Conservation (phyloP, 2,888 invertebrate species). For the Agrotis puta region DNA sequence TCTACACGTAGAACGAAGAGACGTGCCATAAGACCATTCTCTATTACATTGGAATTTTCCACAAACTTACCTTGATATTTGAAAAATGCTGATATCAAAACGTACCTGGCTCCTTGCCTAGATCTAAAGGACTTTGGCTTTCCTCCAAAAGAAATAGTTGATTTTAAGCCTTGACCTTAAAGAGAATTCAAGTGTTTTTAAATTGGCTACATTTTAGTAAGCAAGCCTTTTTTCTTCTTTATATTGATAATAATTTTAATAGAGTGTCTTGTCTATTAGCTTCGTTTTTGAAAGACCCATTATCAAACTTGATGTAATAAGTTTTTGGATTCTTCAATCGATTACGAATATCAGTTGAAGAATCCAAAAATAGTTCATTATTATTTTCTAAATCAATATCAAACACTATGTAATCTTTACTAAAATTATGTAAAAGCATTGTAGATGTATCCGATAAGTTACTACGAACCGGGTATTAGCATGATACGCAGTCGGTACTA, state of each 20-base stretch:
- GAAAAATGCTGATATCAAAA: constrained; percentile 74
- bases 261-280: too few relatives aligned
- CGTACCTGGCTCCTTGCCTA: constrained; percentile 81
- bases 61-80: constrained; percentile 56
- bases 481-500: constrained; percentile 80
- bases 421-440: constrained; percentile 52
- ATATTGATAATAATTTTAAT: too few relatives aligned
- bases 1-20: constrained; percentile 13
- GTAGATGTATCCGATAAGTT: constrained; percentile 69
- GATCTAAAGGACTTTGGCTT: constrained; percentile 74
- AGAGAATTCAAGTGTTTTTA: constrained; percentile 55
- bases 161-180: constrained; percentile 77
- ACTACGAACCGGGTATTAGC: constrained; percentile 71
- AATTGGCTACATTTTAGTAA: constrained; percentile 37
- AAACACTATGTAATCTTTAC: constrained; percentile 6
- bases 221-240: background rate
- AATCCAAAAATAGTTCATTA: too few relatives aligned
- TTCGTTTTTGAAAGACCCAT: too few relatives aligned
- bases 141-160: constrained; percentile 80
- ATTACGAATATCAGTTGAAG: too few relatives aligned
- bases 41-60: constrained; percentile 52
- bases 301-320: too few relatives aligned
- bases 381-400: background rate
- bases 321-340: too few relatives aligned
- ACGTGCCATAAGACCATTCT: constrained; percentile 44